These are phyloP conservation scores for Eupelmus urozonus DNA, from an alignment of 2,888 invertebrate species.

Conservation along the genomic window DNA sequence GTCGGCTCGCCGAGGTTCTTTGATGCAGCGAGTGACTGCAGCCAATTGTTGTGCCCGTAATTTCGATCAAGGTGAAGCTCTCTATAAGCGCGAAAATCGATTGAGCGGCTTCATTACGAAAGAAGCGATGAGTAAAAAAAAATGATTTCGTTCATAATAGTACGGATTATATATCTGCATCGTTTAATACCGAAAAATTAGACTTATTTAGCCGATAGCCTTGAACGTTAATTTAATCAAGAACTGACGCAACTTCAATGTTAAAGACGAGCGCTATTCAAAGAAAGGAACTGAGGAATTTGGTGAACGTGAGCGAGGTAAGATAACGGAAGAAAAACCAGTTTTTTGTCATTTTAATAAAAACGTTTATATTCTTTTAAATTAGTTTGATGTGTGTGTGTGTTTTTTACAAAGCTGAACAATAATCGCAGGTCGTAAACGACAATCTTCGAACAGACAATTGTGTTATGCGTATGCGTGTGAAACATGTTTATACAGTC, in stretches of 20 bases:
- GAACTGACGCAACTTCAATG: conserved; percentile 36
- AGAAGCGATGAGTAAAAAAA: background rate
- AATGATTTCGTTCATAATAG: background rate
- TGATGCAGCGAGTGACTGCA: background rate
- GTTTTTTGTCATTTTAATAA: conserved; percentile 19
- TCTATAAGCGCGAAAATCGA: background rate
- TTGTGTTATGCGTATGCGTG: too few species aligned
- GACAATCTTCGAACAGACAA: too few species aligned
- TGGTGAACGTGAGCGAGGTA: background rate
- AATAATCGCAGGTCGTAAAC: background rate
- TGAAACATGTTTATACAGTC: conserved; percentile 9
- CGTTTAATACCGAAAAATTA: conserved; percentile 11
- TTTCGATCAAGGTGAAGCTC: conserved; percentile 26
- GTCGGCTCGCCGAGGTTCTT: background rate
- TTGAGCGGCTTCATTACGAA: conserved; percentile 16
- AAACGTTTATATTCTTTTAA: background rate
- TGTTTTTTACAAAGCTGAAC: background rate
- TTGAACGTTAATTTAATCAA: conserved; percentile 36
- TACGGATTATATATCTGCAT: background rate
- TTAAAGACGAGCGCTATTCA: background rate
- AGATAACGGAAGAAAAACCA: conserved; percentile 33
- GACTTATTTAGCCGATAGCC: conserved; percentile 11
- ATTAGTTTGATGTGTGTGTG: too few species aligned
- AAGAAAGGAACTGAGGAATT: conserved; percentile 41
- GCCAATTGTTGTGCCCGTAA: conserved; percentile 18